Conservation (phyloP, 53 echinoderm and acorn worm species). For the Stichopus horrens region DNA sequence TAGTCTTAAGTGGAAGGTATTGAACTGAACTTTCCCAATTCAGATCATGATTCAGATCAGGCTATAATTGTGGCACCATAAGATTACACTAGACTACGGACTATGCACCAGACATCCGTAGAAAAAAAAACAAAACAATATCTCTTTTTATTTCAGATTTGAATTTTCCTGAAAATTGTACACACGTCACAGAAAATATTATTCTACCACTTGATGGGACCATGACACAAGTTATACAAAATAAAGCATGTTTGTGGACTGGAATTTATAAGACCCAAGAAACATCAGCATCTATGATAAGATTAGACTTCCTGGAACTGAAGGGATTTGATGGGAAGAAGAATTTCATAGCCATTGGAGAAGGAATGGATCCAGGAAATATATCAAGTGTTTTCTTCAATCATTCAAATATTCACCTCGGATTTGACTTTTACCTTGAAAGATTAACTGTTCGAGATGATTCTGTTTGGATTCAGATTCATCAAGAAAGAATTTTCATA, state of each 20-base stretch:
- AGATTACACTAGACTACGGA: no score
- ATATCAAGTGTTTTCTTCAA: constrained; percentile 14
- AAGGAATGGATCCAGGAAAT: neutral
- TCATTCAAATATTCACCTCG: constrained; percentile 4
- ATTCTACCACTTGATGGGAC: no score
- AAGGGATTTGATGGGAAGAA: neutral
- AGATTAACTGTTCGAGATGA: neutral
- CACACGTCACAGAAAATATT: no score
- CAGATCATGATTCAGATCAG: no score
- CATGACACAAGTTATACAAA: no score
- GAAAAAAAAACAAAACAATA: no score
- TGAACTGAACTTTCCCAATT: no score
- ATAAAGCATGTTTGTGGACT: neutral
- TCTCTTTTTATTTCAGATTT: no score
- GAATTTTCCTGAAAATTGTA: no score
- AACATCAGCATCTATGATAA: neutral
- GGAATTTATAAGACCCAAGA: neutral
- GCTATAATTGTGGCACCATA: no score
- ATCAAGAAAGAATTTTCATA: neutral
- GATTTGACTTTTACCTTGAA: neutral
- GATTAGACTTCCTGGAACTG: neutral
- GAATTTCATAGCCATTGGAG: constrained; percentile 12
- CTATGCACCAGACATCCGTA: no score
- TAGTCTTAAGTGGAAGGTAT: no score
- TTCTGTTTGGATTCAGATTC: constrained; percentile 15